Evolutionary conservation across 2,113 vertebrate species (phyloP).

Genomic region (Bettongia penicillata): DNA sequence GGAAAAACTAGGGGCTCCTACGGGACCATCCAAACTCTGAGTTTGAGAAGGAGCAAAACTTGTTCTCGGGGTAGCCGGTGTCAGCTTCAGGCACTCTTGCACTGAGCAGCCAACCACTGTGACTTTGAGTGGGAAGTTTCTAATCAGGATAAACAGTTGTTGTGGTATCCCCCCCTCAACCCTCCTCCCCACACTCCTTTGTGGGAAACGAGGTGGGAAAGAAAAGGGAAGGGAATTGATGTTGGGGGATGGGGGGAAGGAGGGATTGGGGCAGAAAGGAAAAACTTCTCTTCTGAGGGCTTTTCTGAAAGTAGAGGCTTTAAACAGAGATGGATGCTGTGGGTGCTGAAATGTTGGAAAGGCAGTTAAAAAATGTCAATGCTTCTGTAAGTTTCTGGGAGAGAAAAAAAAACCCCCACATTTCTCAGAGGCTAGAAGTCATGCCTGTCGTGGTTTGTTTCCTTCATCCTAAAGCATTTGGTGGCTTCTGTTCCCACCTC

Average conservation of each 20-base stretch:
- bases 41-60: background rate
- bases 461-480: background rate
- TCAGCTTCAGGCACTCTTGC: background rate
- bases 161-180: background rate
- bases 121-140: background rate
- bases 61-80: background rate
- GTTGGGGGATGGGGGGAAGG: background rate
- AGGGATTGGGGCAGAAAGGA: background rate
- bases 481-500: background rate
- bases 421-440: background rate
- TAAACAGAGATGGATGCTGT: background rate
- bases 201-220: background rate
- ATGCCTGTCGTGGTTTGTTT: background rate
- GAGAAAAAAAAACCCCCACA: background rate
- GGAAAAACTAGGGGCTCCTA: background rate
- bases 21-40: background rate
- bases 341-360: background rate
- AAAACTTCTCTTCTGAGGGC: background rate
- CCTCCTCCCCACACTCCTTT: background rate
- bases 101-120: background rate
- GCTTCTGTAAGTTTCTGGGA: background rate
- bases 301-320: background rate
- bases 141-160: background rate
- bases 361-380: background rate
- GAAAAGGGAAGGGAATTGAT: background rate